Evolutionary conservation across 2,113 vertebrate genomes (phyloP).

Genomic region (Hymenochirus boettgeri): DNA sequence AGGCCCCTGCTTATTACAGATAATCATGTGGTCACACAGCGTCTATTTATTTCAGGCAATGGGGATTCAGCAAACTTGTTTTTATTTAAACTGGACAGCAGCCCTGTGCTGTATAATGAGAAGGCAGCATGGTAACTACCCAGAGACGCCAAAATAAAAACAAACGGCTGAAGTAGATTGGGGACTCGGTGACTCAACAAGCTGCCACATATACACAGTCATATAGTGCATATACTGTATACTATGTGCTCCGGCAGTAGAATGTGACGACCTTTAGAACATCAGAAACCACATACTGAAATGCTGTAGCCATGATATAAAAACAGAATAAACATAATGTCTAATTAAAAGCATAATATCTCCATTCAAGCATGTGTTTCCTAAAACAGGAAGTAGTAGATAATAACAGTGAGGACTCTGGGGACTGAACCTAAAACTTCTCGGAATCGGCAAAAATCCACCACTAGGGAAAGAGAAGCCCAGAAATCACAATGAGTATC

Average conservation of each 20-base stretch:
- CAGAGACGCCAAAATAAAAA: conserved; percentile 21
- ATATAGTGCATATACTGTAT: not conserved
- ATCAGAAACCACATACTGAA: not conserved
- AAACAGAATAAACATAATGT: not conserved
- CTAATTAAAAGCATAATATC: not conserved
- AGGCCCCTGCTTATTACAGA: conserved; percentile 35
- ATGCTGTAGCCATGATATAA: too few relatives aligned
- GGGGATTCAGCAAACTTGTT: conserved; percentile 13
- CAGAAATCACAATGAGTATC: too few relatives aligned
- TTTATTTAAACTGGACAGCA: conserved; percentile 40
- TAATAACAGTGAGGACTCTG: not conserved
- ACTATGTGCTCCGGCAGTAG: too few relatives aligned
- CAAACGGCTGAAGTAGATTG: not conserved
- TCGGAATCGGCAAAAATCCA: too few relatives aligned
- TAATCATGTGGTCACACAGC: conserved; percentile 35
- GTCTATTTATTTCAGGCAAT: conserved; percentile 38
- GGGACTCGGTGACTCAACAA: conserved; percentile 30
- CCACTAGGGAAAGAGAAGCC: too few relatives aligned
- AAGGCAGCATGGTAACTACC: conserved; percentile 31
- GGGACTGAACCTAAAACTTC: too few relatives aligned
- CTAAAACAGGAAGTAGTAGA: not conserved
- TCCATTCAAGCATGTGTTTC: not conserved
- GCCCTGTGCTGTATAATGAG: conserved; percentile 33
- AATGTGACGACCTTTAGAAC: not conserved
- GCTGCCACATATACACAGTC: conserved; percentile 21